Evolutionary conservation across 1,140 invertebrate genomes (phyloP).

Genomic region (silkworm (Bombyx mori)): ASM3026992v2 NC_085111.1:9629501-9630000

Average conservation of each 20-base stretch:
- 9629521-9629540: no score
- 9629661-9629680: not conserved
- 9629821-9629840: conserved; percentile 1
- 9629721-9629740: conserved; percentile 1
- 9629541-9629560: no score
- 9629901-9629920: no score
- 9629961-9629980: conserved; percentile 1
- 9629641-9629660: no score
- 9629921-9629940: no score
- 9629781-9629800: conserved; percentile 3
- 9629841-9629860: conserved; percentile 1
- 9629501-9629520: no score
- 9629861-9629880: conserved; percentile 7
- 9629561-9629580: no score
- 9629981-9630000: conserved; percentile 12
- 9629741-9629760: not conserved
- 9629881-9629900: not conserved
- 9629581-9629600: no score
- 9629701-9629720: not conserved
- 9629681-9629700: conserved; percentile 1
- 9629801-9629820: conserved; percentile 1
- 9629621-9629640: no score
- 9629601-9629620: no score
- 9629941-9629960: no score
- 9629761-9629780: not conserved